Evolutionary conservation across 2,797 vertebrate species (phyloP).

Genomic region (Prunella strophiata): DNA sequence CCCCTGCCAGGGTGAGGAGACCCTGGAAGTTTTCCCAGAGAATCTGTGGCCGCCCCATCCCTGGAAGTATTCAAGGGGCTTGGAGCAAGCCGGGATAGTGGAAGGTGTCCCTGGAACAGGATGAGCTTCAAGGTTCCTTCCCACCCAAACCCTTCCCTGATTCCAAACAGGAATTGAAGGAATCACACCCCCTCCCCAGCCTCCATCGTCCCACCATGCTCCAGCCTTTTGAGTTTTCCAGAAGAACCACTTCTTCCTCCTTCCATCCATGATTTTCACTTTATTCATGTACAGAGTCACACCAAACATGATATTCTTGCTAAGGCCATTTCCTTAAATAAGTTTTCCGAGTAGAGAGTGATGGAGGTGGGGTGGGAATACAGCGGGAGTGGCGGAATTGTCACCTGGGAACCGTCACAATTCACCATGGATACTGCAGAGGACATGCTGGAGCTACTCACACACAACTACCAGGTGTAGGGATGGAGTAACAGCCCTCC

Average conservation of each 20-base stretch:
- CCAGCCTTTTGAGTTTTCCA: background rate
- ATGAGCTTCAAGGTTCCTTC: background rate
- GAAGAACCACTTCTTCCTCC: background rate
- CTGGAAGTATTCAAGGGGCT: background rate
- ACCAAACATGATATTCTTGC: slow-evolving; percentile 74
- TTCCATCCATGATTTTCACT: slow-evolving; percentile 68
- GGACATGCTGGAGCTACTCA: slow-evolving; percentile 82
- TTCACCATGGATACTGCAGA: slow-evolving; percentile 68
- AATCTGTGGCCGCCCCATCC: background rate
- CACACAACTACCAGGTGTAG: slow-evolving; percentile 14
- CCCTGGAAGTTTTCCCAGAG: background rate
- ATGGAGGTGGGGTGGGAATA: slow-evolving; percentile 34
- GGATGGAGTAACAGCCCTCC: slow-evolving; percentile 49
- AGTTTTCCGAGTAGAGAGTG: slow-evolving; percentile 24
- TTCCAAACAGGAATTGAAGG: background rate
- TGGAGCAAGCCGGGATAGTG: background rate
- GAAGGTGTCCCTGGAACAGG: background rate
- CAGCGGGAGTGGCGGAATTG: slow-evolving; percentile 57
- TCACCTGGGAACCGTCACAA: slow-evolving; percentile 70
- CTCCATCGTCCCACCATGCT: background rate
- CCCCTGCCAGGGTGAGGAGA: background rate
- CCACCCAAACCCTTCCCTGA: background rate
- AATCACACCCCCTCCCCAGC: fast-evolving
- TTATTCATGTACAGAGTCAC: slow-evolving; percentile 86
- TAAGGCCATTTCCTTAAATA: slow-evolving; percentile 49